Base-by-base conservation (phyloP, 2,797 vertebrate species). In the Erethizon dorsatum region DNA sequence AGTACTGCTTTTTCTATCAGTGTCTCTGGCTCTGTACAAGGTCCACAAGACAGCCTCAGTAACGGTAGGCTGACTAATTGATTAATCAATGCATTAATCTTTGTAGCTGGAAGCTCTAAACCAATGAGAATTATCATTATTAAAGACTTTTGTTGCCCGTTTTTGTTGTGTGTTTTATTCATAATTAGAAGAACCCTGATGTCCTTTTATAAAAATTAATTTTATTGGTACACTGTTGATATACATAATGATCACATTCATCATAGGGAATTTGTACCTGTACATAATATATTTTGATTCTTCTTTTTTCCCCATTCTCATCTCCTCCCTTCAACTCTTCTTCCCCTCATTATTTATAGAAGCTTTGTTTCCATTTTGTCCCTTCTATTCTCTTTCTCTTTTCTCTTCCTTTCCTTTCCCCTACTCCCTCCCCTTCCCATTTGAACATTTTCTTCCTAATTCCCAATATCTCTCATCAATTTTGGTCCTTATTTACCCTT, bases 121-220 rank as follows among this genome's bases (percentile, higher is more conserved):
- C 22, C 33, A 84, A 65, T 13, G 50, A 84, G 45, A 92, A 84
- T 73, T 71, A 67, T 13, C 57, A 54, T 37, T 83, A 7, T 67
- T 73, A 79, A 87, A 88, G 47, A 5, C 10, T 63, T 94, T 78
- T 85, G n/a, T 65, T 50, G 45, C 61, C 6, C 5, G 4, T 56
- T 63, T 94, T 85, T 85, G n/a, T 65, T 50, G 45, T 54, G 78
- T 33, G 22, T 69, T 90, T 90, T 86, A 6, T 71, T 90, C 67
- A 2, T 45, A 12, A 20, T 22, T 78, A 17, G 37, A 31, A 59
- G 22, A 22, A 24, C 10, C 31, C 52, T 2, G 4, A 37, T 33
- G 28, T 69, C n/a, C 17, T 78, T 83, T 88, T 77, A 0, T 28
- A 67, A 67, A 67, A 33, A n/a, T 63, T 63, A n/a, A n/a, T n/a